Evolutionary conservation across 2,888 invertebrate genomes (phyloP), one percentile per base, ranked within the genome.

Genomic region (Leucania comma): DNA sequence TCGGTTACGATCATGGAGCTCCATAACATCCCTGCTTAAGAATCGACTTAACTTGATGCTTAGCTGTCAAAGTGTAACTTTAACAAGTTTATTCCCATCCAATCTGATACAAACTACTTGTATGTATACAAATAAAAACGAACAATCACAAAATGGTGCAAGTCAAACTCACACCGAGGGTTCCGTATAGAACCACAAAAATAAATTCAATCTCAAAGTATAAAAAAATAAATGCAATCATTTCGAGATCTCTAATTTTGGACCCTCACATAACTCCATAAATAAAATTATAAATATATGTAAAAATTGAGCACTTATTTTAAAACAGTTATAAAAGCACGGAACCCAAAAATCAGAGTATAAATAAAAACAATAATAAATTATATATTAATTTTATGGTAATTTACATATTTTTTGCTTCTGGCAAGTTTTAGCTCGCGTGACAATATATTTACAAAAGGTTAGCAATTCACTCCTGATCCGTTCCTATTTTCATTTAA

Each of bases 371-470:
- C 22, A 22, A 35, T 35, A 38, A 50, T 17, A 66, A 32, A n/a
- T n/a, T n/a, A n/a, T 68, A 48, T 51, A 46, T 42, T 42, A 46
- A 32, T 29, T 59, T 46, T 62, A 22, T 63, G 71, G 78, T 82
- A 8, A 50, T 22, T 65, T 86, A 86, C 86, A 84, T 82, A 84
- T 80, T 86, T 86, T 86, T 84, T 85, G 84, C 84, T 80, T 76
- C 22, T 76, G 70, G 68, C 84, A 79, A 76, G 61, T 75, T 57
- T 54, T 50, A 73, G 67, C 68, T 66, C 74, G 71, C 73, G 46
- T 63, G 59, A 24, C 54, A 46, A 17, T 53, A 53, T 66, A 75
- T 60, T 63, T 76, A 77, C 66, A 67, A 51, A 60, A 60, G 17
- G 20, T 76, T 75, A 76, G 63, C 60, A 67, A 51, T 54, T 48